These are phyloP conservation scores for Drosophila borealis DNA, from an alignment of 2,888 invertebrate genomes.

Conservation along the genomic window DNA sequence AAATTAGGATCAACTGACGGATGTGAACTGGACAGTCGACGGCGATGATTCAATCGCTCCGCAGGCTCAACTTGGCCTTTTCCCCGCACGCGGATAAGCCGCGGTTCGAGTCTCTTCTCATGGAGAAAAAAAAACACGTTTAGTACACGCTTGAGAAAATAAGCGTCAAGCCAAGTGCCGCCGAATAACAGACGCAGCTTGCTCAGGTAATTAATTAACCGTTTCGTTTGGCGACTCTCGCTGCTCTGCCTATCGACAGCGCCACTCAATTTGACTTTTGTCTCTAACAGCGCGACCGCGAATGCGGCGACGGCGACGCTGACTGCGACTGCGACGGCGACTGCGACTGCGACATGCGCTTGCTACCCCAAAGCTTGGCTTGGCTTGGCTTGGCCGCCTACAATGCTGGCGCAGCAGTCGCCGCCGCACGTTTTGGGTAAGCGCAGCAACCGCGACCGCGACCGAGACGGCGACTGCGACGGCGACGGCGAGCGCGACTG, in stretches of 20 bases:
- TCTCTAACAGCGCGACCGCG: conserved; percentile 14
- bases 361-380: conserved; percentile 41
- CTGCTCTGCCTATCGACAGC: conserved; percentile 27
- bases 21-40: conserved; percentile 31
- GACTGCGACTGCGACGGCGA: conserved; percentile 6
- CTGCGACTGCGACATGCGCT: conserved; percentile 7
- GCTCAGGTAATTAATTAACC: conserved; percentile 55
- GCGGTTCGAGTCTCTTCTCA: background rate
- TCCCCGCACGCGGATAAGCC: background rate
- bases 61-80: conserved; percentile 9
- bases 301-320: conserved; percentile 1
- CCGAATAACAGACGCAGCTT: conserved; percentile 19
- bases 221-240: conserved; percentile 26
- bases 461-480: conserved; percentile 4
- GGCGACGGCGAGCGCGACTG: background rate
- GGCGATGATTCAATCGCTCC: conserved; percentile 37
- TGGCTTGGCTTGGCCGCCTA: conserved; percentile 19
- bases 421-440: conserved; percentile 31
- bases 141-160: conserved; percentile 8
- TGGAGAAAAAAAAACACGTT: background rate
- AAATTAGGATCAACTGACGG: conserved; percentile 64
- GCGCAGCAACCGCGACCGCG: conserved; percentile 24
- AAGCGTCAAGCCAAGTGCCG: conserved; percentile 7
- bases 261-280: conserved; percentile 53
- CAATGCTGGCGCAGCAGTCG: conserved; percentile 30